Base-by-base conservation (phyloP, 1,140 invertebrate species). In the Drosophila ananassae region DNA sequence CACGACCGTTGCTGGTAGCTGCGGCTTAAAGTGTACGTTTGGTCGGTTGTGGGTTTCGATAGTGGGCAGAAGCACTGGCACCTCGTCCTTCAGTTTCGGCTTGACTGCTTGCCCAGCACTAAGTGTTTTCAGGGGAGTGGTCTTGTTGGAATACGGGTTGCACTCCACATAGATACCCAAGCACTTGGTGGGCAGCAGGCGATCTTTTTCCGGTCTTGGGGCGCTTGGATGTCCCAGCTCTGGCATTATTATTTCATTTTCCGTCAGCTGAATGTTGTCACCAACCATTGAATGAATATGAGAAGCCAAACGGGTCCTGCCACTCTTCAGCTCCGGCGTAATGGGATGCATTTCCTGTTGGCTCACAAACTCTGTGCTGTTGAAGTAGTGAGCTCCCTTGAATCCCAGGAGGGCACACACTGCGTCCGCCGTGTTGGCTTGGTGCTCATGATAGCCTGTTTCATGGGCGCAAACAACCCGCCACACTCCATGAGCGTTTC, bases 401-500 rank as follows among this genome's bases (percentile, higher is more conserved):
- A 91, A 91, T n/a, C 90, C 90, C 0, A 91, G 48, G 1, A 91
- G 52, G 2, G 87, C 68, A 12, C 90, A 91, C 1, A 91, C 71
- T 3, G 72, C 64, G 13, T 69, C 63, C 10, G 71, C 66, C 0
- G 85, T 90, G n/a, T 71, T 59, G 0, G 79, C 76, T 25, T 78
- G 66, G 24, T 92, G 91, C 2, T 69, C 30, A 17, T 77, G 69
- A 28, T 77, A 82, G 13, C 69, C 59, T 10, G 92, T 91, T 56
- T 92, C 92, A 50, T 93, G 87, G 69, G 93, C 91, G 73, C 95
- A 96, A 1, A 94, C 82, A 2, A 95, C 92, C 32, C 92, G 91
- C 96, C 96, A 97, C 30, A 92, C 62, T 8, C 93, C 94, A 13
- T 93, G 80, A 8, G 92, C 75, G 64, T 94, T 94, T 64, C 93